Conservation (phyloP, 2,797 vertebrate species). For the Epinephelus coioides region DNA sequence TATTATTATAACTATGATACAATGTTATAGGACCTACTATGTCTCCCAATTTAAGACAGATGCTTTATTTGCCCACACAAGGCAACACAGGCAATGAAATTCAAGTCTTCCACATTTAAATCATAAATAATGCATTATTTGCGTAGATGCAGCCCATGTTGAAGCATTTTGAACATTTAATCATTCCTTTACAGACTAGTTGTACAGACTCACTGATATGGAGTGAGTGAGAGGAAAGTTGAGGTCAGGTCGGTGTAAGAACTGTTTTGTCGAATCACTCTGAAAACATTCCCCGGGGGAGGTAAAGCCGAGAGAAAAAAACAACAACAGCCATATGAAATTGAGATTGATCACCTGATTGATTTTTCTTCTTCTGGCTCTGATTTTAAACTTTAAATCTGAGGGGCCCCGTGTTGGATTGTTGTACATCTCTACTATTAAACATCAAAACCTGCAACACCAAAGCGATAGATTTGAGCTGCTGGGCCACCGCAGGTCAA, state of each 20-base stretch:
- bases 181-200: not conserved
- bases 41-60: too few species aligned
- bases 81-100: too few species aligned
- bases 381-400: slow-evolving; percentile 73
- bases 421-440: slow-evolving; percentile 77
- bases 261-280: slow-evolving; percentile 64
- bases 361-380: slow-evolving; percentile 78
- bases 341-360: slow-evolving; percentile 87
- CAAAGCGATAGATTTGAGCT: slow-evolving; percentile 72
- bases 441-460: slow-evolving; percentile 75
- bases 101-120: too few species aligned
- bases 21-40: too few species aligned
- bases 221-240: slow-evolving; percentile 57
- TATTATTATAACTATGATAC: too few species aligned
- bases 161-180: not conserved
- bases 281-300: slow-evolving; percentile 74
- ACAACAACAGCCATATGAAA: slow-evolving; percentile 75
- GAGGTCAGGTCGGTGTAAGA: slow-evolving; percentile 53
- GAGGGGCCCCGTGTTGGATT: slow-evolving; percentile 56
- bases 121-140: not conserved
- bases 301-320: slow-evolving; percentile 36
- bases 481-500: slow-evolving; percentile 69
- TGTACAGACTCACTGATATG: slow-evolving; percentile 1
- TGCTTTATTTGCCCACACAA: too few species aligned
- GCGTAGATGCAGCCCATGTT: too few species aligned